A percentile compares a stretch with the other conserved stretches of the same genome.
Evolutionary conservation across 2,888 invertebrate species (phyloP).

Genomic region (Stenodema calcarata): DNA sequence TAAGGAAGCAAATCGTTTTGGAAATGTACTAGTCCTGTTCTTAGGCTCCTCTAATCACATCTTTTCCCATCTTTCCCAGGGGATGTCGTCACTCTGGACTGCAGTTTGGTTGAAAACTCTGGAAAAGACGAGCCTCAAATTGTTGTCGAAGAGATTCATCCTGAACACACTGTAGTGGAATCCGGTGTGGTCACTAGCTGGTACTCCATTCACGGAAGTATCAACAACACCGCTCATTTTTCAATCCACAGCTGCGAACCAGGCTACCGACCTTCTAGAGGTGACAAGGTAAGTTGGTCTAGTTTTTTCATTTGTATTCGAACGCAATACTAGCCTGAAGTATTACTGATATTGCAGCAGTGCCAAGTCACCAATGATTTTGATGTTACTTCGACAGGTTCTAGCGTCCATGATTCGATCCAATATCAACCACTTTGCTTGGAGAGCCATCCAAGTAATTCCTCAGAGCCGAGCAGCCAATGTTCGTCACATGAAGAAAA

Average conservation of each 20-base stretch:
- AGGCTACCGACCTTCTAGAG: slow-evolving; percentile 66
- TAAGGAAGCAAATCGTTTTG: no score
- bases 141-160: slow-evolving; percentile 32
- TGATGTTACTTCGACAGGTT: slow-evolving; percentile 63
- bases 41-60: no score
- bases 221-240: slow-evolving; percentile 61
- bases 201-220: slow-evolving; percentile 14
- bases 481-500: slow-evolving; percentile 53
- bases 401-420: slow-evolving; percentile 76
- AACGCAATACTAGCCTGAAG: no score
- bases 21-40: no score
- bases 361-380: no score
- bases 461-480: slow-evolving; percentile 56
- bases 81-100: slow-evolving; percentile 29
- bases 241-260: slow-evolving; percentile 65
- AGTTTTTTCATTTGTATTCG: no score
- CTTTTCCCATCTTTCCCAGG: no score
- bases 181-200: slow-evolving; percentile 38
- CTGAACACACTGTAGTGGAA: slow-evolving; percentile 15
- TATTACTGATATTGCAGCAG: no score
- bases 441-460: slow-evolving; percentile 68
- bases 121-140: neutral
- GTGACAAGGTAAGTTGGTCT: slow-evolving; percentile 65
- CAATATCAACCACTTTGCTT: slow-evolving; percentile 65
- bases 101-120: neutral